Percentiles rank a stretch among this genome's conserved stretches.
phyloP scores from a whole-genome alignment of 1,140 invertebrate genomes.

The Coenobita brevimanus region DNA sequence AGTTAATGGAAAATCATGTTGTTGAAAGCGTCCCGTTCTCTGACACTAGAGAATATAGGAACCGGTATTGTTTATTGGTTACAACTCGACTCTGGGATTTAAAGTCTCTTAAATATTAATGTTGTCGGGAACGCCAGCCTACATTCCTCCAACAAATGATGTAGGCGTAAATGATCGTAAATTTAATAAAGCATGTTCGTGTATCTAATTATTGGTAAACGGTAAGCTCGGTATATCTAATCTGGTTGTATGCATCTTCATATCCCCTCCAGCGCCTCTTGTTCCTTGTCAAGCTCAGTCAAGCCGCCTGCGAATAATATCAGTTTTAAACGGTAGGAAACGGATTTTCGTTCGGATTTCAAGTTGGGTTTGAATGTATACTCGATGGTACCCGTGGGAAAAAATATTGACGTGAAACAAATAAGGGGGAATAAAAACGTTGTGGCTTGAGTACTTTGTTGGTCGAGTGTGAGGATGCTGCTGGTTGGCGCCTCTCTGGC shows the following conservation, averaged over 20 bases:
- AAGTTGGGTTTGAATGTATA: not conserved
- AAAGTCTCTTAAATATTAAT: slow-evolving; percentile 31
- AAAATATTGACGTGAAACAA: not conserved
- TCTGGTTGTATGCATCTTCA: not conserved
- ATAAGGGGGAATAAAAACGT: not conserved
- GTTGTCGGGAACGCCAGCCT: not conserved
- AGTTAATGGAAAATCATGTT: too few species aligned
- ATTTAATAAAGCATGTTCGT: not conserved
- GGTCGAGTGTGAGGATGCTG: not conserved
- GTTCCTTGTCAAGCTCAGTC: slow-evolving; percentile 36
- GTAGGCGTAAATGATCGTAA: not conserved
- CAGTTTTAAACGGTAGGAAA: slow-evolving; percentile 45
- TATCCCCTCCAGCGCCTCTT: slow-evolving; percentile 59
- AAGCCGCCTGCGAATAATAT: not conserved
- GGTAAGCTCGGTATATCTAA: too few species aligned
- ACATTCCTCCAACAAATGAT: not conserved
- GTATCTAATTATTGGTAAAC: not conserved
- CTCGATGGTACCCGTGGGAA: not conserved
- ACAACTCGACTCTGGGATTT: not conserved
- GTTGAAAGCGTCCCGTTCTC: slow-evolving; percentile 15
- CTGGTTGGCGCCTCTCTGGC: slow-evolving; percentile 49
- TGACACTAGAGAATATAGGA: not conserved
- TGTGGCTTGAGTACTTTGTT: slow-evolving; percentile 51
- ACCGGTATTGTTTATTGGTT: slow-evolving; percentile 56
- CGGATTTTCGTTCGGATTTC: not conserved